Conservation (phyloP, 2,888 invertebrate species). For the Copidosoma aretas region DNA sequence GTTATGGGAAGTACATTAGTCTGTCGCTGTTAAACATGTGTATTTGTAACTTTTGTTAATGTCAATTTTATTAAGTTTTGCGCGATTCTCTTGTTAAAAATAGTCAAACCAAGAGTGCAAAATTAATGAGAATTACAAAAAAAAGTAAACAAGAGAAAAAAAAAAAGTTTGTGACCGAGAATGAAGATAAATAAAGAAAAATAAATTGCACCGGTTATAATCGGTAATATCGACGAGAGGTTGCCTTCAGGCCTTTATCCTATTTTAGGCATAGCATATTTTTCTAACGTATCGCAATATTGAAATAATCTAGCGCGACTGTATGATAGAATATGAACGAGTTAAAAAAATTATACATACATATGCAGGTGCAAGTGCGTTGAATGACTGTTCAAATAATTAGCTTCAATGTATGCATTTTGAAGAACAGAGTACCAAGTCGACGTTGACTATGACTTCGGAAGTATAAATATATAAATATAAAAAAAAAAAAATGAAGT, state of each 20-base stretch:
- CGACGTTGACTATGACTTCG: constrained; percentile 25
- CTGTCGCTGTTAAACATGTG: constrained; percentile 35
- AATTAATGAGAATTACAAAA: constrained; percentile 36
- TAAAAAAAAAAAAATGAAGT: constrained; percentile 39
- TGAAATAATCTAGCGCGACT: constrained; percentile 55
- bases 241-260: constrained; percentile 62
- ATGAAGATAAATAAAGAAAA: constrained; percentile 27
- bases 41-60: constrained; percentile 36
- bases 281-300: constrained; percentile 62
- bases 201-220: constrained; percentile 42
- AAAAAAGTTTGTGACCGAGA: constrained; percentile 37
- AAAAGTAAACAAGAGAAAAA: constrained; percentile 37
- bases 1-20: constrained; percentile 39
- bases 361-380: constrained; percentile 45
- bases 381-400: constrained; percentile 42
- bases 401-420: constrained; percentile 41
- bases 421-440: constrained; percentile 32
- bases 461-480: constrained; percentile 38
- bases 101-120: constrained; percentile 37
- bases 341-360: background rate
- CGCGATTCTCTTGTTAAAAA: constrained; percentile 32
- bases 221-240: constrained; percentile 47
- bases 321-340: constrained; percentile 45
- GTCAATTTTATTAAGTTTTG: constrained; percentile 34
- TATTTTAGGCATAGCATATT: constrained; percentile 63